Percentiles rank a stretch among this genome's conserved stretches.
Evolutionary conservation across 2,797 vertebrate species (phyloP).

Genomic region (Sphenodon punctatus): DNA sequence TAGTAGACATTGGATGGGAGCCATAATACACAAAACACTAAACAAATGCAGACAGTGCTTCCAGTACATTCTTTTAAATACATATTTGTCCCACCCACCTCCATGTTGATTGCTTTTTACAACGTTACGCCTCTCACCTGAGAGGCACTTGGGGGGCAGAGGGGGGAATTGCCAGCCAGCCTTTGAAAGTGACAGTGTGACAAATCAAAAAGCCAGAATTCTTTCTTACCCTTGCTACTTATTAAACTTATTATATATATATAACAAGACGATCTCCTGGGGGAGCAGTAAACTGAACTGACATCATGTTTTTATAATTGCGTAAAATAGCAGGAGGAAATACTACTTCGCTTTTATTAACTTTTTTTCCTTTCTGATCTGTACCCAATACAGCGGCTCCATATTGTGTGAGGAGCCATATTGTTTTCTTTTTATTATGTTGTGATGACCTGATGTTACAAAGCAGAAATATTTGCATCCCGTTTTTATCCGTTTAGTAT

Average conservation of each 20-base stretch:
- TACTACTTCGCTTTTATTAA: neutral
- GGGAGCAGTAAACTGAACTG: constrained; percentile 8
- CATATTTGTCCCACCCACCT: too few species aligned
- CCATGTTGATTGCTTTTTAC: too few species aligned
- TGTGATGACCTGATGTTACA: neutral
- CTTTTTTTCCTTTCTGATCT: neutral
- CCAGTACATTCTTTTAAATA: too few species aligned
- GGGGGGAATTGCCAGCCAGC: neutral
- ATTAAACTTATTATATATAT: too few species aligned
- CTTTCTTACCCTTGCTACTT: neutral
- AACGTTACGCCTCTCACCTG: too few species aligned
- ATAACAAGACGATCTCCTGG: neutral
- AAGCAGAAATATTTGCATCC: neutral
- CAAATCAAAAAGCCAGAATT: neutral
- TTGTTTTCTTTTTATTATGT: neutral
- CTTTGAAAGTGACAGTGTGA: neutral
- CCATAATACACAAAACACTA: too few species aligned
- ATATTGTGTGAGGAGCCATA: neutral
- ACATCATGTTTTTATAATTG: neutral
- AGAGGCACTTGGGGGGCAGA: too few species aligned
- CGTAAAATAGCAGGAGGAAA: neutral
- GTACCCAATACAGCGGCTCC: neutral
- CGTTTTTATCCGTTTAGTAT: neutral
- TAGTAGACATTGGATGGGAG: too few species aligned
- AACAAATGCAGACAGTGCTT: too few species aligned